Evolutionary conservation across 2,113 vertebrate genomes (phyloP), one percentile per base, ranked within the genome.

Genomic region (Leucopsar rothschildi): DNA sequence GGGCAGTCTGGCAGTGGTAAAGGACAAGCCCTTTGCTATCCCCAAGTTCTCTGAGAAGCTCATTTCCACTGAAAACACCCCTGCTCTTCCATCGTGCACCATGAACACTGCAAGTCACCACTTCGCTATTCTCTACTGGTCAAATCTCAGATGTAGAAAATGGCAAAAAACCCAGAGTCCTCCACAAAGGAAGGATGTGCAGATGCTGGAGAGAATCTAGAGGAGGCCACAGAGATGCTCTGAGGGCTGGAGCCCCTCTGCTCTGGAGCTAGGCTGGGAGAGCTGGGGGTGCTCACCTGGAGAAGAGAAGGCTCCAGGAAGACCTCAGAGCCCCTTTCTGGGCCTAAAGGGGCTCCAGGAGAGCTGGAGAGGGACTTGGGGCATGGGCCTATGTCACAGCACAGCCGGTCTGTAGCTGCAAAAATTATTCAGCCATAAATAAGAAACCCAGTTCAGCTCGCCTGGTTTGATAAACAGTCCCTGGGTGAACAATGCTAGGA

Each of bases 21-120:
- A 49, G 31, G 59, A 76, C 4, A 22, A 80, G 31, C 6, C 42
- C 15, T 52, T 47, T 2, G 1, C 64, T 15, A 15, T 23, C 5
- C 21, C 39, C 11, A 37, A 44, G 25, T 20, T 40, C 33, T 70
- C n/a, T 42, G 40, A 49, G 17, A 63, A 71, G 47, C 11, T 52
- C 1, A 28, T 75, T 82, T 60, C 63, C 37, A 39, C 28, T 37
- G 20, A 39, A 65, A 82, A 73, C 4, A 8, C 2, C 19, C 35
- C 56, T 59, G 23, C 3, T 59, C 24, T 40, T 65, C 35, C 28
- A 10, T 11, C 0, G 0, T 6, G 6, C 9, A 21, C 28, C 22
- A 23, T 2, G 3, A 33, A 33, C 56, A 25, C 2, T 22, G 11
- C 12, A 44, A 16, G 25, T 40, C 18, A 39, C n/a, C 11, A 29